Evolutionary conservation across 2,113 vertebrate species (phyloP), one percentile per base, ranked within the genome.

Genomic region (Oreotrochilus melanogaster): DNA sequence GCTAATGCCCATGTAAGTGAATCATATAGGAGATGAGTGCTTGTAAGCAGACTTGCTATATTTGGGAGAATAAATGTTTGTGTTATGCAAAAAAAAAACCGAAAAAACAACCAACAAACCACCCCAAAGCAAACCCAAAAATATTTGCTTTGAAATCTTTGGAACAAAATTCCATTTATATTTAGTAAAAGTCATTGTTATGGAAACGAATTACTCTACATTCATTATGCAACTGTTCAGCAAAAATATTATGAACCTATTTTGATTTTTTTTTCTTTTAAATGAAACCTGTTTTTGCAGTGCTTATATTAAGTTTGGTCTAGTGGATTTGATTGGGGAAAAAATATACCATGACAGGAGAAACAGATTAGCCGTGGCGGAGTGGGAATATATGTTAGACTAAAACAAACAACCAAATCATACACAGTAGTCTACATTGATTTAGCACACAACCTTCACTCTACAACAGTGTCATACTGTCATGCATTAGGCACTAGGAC

Each of bases 161-260:
- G 66, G 74, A 97, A 95, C 25, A 57, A 56, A 96, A 95, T 97
- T 95, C 51, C 73, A 94, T 96, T 98, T 97, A 88, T 96, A 94
- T 95, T 97, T 97, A 94, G 66, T 92, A 95, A 97, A 97, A 97
- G 78, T 90, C 43, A 90, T 86, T 96, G 92, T 91, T 95, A 94
- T 95, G 91, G 86, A 97, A 98, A 98, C 96, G 28, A 97, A 96
- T 98, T 97, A 82, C 74, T 97, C 98, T 95, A 95, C 53, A 95
- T 93, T 97, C 96, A 95, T 94, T 95, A 91, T 92, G 84, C 78
- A 97, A 95, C 91, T 89, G 86, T 97, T 98, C 92, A 86, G 86
- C 79, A 95, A 96, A 95, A 97, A 93, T 37, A 87, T 96, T 96
- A 96, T 96, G 93, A 97, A 97, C 80, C 23, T 96, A 86, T 96